These are phyloP conservation scores for Gambusia yucatana DNA, from an alignment of 2,797 vertebrate species.

Conservation along the genomic window DNA sequence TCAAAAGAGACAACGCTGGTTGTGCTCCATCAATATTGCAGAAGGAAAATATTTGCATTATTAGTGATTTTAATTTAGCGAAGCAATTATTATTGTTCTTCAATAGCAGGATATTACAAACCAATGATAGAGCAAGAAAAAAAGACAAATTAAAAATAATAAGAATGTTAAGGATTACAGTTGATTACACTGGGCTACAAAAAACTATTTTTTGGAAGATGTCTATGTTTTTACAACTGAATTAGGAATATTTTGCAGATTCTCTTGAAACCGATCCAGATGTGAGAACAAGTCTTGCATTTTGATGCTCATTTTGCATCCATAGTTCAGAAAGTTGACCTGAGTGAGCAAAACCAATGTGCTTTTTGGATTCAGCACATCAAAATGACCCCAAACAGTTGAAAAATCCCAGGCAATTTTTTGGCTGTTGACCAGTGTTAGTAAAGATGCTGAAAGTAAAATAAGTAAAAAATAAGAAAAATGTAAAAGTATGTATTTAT, in stretches of 20 bases:
- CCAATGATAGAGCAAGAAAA: conserved; percentile 2
- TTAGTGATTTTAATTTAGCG: conserved; percentile 26
- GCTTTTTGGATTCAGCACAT: too few relatives aligned
- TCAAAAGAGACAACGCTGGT: conserved; percentile 21
- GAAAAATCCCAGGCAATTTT: too few relatives aligned
- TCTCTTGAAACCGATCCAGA: too few relatives aligned
- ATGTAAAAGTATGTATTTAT: conserved; percentile 23
- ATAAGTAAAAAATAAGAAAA: too few relatives aligned
- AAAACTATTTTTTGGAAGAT: too few relatives aligned
- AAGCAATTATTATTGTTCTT: conserved; percentile 23
- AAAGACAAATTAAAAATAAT: not conserved
- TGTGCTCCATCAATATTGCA: conserved; percentile 23
- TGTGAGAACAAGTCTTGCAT: too few relatives aligned
- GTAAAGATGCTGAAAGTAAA: conserved; percentile 19
- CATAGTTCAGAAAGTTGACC: too few relatives aligned
- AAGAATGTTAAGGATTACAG: conserved; percentile 19
- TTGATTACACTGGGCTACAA: not conserved
- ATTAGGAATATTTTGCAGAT: too few relatives aligned
- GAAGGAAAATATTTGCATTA: conserved; percentile 28
- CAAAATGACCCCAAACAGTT: too few relatives aligned
- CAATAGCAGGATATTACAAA: conserved; percentile 8
- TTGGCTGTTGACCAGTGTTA: not conserved
- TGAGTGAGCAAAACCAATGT: too few relatives aligned
- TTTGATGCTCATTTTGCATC: too few relatives aligned
- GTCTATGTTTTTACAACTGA: too few relatives aligned